phyloP scores from a whole-genome alignment of 2,797 vertebrate species.

The Pipistrellus pipistrellus region DNA sequence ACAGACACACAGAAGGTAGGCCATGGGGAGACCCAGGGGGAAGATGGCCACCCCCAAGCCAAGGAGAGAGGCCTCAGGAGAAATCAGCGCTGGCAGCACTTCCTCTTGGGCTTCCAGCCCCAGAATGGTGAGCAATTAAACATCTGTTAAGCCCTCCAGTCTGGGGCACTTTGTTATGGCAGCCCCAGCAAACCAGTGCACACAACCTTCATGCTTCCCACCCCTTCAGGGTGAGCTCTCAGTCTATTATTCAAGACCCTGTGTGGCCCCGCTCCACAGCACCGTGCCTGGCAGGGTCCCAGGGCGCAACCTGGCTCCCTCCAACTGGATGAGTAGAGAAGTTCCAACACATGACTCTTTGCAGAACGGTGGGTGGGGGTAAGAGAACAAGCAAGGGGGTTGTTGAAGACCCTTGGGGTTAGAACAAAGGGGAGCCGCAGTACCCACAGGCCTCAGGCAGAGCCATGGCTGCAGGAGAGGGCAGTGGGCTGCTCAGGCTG shows the following conservation, averaged over 20 bases:
- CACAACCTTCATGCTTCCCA: neutral
- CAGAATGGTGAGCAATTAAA: neutral
- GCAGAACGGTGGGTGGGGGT: neutral
- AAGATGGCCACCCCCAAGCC: neutral
- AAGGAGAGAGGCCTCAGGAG: neutral
- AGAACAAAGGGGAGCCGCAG: neutral
- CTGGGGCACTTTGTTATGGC: neutral
- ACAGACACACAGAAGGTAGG: neutral
- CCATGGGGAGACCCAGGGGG: neutral
- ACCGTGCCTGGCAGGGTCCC: neutral
- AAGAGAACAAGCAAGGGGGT: neutral
- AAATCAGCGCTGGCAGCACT: neutral
- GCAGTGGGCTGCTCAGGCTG: neutral
- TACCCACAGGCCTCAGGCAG: neutral
- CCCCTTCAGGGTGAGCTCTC: neutral
- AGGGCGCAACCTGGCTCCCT: too few species aligned
- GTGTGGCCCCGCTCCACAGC: neutral
- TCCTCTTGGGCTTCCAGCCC: neutral
- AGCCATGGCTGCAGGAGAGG: neutral
- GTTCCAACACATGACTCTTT: neutral
- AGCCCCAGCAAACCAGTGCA: neutral
- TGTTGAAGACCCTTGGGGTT: neutral
- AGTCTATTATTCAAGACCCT: neutral
- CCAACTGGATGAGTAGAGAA: neutral
- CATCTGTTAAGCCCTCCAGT: neutral